phyloP scores from a whole-genome alignment of 2,113 vertebrate genomes.

The Salvelinus alpinus region DNA sequence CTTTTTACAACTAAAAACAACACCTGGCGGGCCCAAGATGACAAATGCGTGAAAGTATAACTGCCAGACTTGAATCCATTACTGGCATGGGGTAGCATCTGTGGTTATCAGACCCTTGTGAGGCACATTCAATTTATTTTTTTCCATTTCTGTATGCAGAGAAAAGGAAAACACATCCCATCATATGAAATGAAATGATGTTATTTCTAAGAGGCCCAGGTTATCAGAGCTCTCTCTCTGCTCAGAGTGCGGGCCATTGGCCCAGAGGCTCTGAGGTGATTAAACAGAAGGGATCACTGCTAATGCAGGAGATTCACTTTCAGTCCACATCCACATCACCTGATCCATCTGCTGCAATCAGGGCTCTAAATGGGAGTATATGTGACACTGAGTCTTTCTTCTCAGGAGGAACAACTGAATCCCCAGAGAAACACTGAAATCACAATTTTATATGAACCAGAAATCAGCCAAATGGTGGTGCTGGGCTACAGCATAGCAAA shows the following conservation, averaged over 20 bases:
- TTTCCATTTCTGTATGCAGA: not conserved
- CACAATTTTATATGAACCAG: no score
- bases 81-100: not conserved
- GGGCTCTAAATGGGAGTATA: no score
- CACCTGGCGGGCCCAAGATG: not conserved
- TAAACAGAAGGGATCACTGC: not conserved
- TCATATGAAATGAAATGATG: not conserved
- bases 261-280: not conserved
- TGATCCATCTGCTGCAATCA: no score
- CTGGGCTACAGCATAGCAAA: no score
- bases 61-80: not conserved
- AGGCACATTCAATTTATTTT: not conserved
- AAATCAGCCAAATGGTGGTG: no score
- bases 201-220: not conserved
- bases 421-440: no score
- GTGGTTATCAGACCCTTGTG: not conserved
- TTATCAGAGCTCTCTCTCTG: not conserved
- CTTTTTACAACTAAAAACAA: not conserved
- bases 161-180: not conserved
- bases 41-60: not conserved
- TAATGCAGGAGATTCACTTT: conserved; percentile 3
- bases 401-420: not conserved
- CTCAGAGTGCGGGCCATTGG: no score
- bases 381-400: not conserved
- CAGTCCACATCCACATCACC: no score